Evolutionary conservation across 2,888 invertebrate genomes (phyloP).

Genomic region (Tinea pellionella): DNA sequence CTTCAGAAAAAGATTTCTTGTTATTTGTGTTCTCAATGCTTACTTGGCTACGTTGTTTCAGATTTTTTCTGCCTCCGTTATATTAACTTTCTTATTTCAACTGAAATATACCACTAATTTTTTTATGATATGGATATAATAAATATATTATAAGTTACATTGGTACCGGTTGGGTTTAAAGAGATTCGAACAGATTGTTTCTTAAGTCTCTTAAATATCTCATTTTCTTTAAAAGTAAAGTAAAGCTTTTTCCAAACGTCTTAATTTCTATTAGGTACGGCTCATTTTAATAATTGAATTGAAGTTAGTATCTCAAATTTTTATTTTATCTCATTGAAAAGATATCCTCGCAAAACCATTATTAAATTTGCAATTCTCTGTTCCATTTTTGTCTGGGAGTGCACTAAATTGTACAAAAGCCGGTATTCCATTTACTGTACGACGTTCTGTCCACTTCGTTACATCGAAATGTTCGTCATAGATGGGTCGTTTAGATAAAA

Average conservation of each 20-base stretch:
- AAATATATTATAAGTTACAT: no score
- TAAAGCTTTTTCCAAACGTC: no score
- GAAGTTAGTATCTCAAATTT: neutral
- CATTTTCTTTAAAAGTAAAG: no score
- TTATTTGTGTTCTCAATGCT: neutral
- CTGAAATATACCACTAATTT: no score
- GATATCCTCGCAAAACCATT: neutral
- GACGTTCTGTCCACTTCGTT: slow-evolving; percentile 8
- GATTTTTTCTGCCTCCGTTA: neutral
- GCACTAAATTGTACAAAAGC: slow-evolving; percentile 10
- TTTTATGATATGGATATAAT: no score
- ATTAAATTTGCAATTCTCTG: slow-evolving; percentile 6
- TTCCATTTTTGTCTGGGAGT: slow-evolving; percentile 7
- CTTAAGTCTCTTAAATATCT: no score
- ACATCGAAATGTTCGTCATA: slow-evolving; percentile 11
- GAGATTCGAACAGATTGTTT: no score
- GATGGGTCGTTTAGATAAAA: slow-evolving; percentile 9
- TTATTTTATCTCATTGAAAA: neutral
- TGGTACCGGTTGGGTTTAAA: no score
- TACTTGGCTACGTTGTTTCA: neutral
- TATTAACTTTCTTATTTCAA: no score
- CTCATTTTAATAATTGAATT: neutral
- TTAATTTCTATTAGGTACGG: no score
- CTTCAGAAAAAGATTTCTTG: slow-evolving; percentile 3
- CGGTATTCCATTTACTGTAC: slow-evolving; percentile 9